Conservation (phyloP, 2,888 invertebrate genomes). For the Cylloceria caligata region DNA sequence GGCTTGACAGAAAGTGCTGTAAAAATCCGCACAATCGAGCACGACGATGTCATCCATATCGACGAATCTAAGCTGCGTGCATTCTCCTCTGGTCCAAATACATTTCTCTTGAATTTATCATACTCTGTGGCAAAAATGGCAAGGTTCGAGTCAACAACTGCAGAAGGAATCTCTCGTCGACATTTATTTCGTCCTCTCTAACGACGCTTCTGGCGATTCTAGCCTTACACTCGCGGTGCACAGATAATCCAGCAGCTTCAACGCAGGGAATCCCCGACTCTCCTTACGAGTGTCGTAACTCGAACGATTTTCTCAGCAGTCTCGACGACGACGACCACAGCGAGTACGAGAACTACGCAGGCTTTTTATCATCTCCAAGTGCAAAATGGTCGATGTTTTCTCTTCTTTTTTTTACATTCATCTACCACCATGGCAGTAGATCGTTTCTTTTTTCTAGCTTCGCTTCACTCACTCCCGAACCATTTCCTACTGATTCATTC, state of each 20-base stretch:
- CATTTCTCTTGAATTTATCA: neutral
- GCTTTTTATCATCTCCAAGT: conserved; percentile 8
- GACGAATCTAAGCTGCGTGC: neutral
- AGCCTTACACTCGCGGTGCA: neutral
- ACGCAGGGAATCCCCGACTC: neutral
- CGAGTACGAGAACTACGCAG: neutral
- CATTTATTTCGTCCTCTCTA: neutral
- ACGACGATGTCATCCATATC: neutral
- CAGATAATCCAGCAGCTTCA: neutral
- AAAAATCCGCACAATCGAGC: neutral
- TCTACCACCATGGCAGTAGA: conserved; percentile 13
- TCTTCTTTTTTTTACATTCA: neutral
- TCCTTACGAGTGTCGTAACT: neutral
- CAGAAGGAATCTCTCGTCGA: neutral
- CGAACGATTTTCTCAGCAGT: conserved; percentile 8
- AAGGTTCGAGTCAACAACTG: neutral
- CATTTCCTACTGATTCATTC: neutral
- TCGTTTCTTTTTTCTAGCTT: neutral
- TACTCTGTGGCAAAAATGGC: neutral
- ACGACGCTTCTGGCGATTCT: neutral
- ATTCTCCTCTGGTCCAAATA: neutral
- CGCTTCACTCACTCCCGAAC: neutral
- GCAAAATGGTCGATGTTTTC: neutral
- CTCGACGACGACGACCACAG: neutral
- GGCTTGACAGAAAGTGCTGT: neutral